Conservation (phyloP, 2,113 vertebrate species). For the Brienomyrus longianalis region DNA sequence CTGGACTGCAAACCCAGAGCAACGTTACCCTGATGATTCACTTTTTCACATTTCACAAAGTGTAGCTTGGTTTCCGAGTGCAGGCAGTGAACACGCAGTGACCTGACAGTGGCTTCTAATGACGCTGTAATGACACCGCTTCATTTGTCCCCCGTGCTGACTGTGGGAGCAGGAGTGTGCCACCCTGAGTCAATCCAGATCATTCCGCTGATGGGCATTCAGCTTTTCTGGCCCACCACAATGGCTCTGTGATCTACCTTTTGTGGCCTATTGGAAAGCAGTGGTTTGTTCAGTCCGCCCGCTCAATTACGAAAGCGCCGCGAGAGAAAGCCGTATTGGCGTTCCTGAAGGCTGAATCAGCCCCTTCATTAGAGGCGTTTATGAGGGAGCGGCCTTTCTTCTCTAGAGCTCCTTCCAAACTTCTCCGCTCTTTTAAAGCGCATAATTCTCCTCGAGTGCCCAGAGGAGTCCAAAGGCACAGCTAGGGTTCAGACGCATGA, state of each 20-base stretch:
- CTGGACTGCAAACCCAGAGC: neutral
- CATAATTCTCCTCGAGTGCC: conserved; percentile 90
- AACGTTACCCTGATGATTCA: neutral
- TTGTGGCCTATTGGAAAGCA: conserved; percentile 95
- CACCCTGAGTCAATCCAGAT: conserved; percentile 86
- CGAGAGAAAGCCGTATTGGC: conserved; percentile 96
- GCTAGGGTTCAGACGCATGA: conserved; percentile 77
- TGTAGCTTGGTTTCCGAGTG: neutral
- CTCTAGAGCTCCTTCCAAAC: conserved; percentile 59
- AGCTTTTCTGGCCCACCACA: conserved; percentile 77
- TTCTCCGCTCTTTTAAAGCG: conserved; percentile 95
- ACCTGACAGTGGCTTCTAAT: conserved; percentile 38
- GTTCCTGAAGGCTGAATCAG: conserved; percentile 84
- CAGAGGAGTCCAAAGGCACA: conserved; percentile 76
- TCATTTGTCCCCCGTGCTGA: conserved; percentile 36
- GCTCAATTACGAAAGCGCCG: conserved; percentile 90
- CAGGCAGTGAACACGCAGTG: neutral
- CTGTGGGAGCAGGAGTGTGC: conserved; percentile 62
- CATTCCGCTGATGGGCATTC: conserved; percentile 93
- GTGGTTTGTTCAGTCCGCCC: conserved; percentile 81
- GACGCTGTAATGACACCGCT: conserved; percentile 66
- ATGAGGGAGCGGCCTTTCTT: conserved; percentile 82
- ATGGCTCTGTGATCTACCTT: conserved; percentile 89
- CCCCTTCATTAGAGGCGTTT: conserved; percentile 97
- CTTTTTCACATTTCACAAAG: neutral